A percentile compares a stretch with the other conserved stretches of the same genome.
These are phyloP conservation scores for Gila robusta DNA, from an alignment of 2,797 vertebrate genomes.

Conservation along the genomic window DNA sequence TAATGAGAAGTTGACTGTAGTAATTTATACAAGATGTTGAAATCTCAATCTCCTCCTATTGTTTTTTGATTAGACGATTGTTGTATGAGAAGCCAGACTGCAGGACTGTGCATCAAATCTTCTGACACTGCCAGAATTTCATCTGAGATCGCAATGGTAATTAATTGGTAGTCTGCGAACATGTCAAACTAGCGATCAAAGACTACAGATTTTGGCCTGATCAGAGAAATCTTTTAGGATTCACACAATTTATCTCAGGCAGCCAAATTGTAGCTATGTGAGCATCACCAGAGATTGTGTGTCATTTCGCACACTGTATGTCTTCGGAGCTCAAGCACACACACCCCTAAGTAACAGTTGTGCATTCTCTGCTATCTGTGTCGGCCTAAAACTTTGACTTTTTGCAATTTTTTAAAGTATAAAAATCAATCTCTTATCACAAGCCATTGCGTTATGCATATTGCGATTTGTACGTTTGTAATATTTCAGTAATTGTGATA, in stretches of 20 bases:
- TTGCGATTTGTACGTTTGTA: not conserved
- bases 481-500: not conserved
- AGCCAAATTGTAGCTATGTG: too few species aligned
- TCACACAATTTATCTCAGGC: too few species aligned
- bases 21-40: not conserved
- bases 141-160: too few species aligned
- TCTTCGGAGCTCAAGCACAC: not conserved
- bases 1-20: not conserved
- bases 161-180: too few species aligned
- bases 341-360: not conserved
- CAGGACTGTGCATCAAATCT: too few species aligned
- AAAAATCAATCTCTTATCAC: not conserved
- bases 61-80: too few species aligned
- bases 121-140: too few species aligned
- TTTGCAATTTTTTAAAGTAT: not conserved
- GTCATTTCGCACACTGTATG: not conserved
- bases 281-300: not conserved
- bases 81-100: too few species aligned
- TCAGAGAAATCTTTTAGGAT: too few species aligned
- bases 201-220: too few species aligned
- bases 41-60: not conserved
- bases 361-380: not conserved
- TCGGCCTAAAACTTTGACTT: not conserved
- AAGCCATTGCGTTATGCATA: not conserved
- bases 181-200: too few species aligned